phyloP scores from a whole-genome alignment of 2,888 invertebrate species.

The Meloe dianella region DNA sequence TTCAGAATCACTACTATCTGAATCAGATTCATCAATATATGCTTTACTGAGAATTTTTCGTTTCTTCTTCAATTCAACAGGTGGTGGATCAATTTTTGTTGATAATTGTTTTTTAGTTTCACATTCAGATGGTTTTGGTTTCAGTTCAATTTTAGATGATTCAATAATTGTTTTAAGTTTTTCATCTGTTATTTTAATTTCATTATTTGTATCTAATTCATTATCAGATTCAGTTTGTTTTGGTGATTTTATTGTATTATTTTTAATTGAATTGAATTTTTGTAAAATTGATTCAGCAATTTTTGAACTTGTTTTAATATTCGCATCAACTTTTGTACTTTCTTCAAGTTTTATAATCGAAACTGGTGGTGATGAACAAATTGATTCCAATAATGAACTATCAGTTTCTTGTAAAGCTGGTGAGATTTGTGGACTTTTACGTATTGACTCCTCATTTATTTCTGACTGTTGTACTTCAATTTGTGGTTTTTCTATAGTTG shows the following conservation, averaged over 20 bases:
- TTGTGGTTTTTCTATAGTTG: background rate
- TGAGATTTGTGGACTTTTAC: conserved; percentile 46
- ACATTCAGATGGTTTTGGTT: conserved; percentile 20
- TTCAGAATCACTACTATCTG: conserved; percentile 71
- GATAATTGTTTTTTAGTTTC: conserved; percentile 20
- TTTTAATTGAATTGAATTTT: conserved; percentile 55
- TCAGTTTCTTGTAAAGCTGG: conserved; percentile 58
- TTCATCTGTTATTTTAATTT: conserved; percentile 36
- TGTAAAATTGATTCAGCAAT: conserved; percentile 57
- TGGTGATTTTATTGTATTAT: conserved; percentile 39
- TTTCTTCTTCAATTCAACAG: conserved; percentile 48
- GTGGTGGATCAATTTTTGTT: conserved; percentile 19
- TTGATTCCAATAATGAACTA: conserved; percentile 53
- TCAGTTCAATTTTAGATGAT: conserved; percentile 13
- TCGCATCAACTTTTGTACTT: conserved; percentile 53
- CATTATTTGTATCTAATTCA: conserved; percentile 35
- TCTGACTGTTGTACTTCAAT: conserved; percentile 21
- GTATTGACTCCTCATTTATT: conserved; percentile 28
- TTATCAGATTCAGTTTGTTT: conserved; percentile 38
- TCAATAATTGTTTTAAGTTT: conserved; percentile 26
- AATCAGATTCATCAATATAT: conserved; percentile 65
- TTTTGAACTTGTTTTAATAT: conserved; percentile 56
- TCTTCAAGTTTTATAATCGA: conserved; percentile 49
- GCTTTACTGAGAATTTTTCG: conserved; percentile 57
- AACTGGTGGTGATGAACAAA: conserved; percentile 47